Base-by-base conservation (phyloP, 1,140 invertebrate genomes). In the Scaptomyza montana region DNA sequence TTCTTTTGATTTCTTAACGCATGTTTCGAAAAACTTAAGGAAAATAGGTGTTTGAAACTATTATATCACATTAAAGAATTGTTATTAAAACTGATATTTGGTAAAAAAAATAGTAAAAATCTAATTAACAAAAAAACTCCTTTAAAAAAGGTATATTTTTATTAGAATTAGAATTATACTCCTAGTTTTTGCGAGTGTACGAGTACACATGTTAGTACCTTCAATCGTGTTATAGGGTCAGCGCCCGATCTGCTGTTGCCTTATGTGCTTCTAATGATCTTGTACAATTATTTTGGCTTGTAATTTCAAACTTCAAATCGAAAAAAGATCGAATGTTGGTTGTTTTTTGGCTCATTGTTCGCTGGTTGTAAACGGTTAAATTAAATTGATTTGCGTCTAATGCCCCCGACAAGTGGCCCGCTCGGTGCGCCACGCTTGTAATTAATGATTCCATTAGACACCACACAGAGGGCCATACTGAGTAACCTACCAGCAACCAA, bases 381-480 rank as follows among this genome's bases (percentile, higher is more conserved):
- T 89, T 89, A 89, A 89, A 89, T 89, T 89, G 84, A 89, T 89
- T 89, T 89, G 84, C 85, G 84, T 89, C 84, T 89, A 89, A 89
- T 89, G 80, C 84, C 84, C 77, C 78, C 80, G 73, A 89, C 84
- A 89, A 89, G 80, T 89, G 86, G 80, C 69, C 70, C 63, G 82
- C 74, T 87, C 74, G 63, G 66, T 75, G 50, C 28, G 78, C 66
- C 74, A 33, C 47, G 74, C 62, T 53, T 51, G 77, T 89, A 80
- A 89, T 89, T 89, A 89, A 89, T 89, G 85, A 79, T 89, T 89
- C 84, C 80, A 89, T 89, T 90, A 89, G 86, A 90, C 80, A 89
- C 77, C 74, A 62, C 74, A 62, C 77, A 60, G 80, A 5, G 77
- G 47, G 76, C 39, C 41, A 19, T n/a, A 51, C 21, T 63, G 41